Evolutionary conservation across 2,888 invertebrate genomes (phyloP).

Genomic region (Drosophila yooni): DNA sequence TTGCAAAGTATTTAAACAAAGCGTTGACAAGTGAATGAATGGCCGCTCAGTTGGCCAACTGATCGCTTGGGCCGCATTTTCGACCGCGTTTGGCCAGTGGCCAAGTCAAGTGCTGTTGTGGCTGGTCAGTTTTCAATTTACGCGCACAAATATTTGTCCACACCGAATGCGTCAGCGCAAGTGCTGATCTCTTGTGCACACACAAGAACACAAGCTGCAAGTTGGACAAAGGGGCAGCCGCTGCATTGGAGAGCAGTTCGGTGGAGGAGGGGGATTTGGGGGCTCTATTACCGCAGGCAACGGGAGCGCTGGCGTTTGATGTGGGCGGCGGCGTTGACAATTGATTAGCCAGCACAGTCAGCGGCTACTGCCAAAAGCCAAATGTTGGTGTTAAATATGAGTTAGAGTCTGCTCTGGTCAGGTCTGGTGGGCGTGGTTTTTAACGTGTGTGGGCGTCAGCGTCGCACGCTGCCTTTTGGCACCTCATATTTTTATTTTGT

Average conservation of each 20-base stretch:
- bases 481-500: constrained; percentile 44
- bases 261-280: not conserved
- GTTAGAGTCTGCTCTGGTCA: constrained; percentile 40
- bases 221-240: constrained; percentile 31
- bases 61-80: constrained; percentile 36
- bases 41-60: constrained; percentile 47
- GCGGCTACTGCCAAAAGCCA: constrained; percentile 52
- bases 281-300: constrained; percentile 2
- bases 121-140: constrained; percentile 81
- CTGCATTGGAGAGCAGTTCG: not conserved
- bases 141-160: constrained; percentile 78
- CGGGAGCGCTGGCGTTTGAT: constrained; percentile 65
- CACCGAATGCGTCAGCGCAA: constrained; percentile 78
- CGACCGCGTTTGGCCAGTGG: constrained; percentile 43
- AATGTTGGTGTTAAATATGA: constrained; percentile 66
- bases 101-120: constrained; percentile 77
- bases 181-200: constrained; percentile 78
- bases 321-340: constrained; percentile 80
- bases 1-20: constrained; percentile 81
- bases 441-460: constrained; percentile 59
- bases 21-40: constrained; percentile 78
- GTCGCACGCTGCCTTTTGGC: constrained; percentile 56
- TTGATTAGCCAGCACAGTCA: constrained; percentile 67
- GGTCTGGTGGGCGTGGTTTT: constrained; percentile 28
- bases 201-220: constrained; percentile 6